Evolutionary conservation across 2,888 invertebrate species (phyloP).

Genomic region (Nasonovia ribisnigri): DNA sequence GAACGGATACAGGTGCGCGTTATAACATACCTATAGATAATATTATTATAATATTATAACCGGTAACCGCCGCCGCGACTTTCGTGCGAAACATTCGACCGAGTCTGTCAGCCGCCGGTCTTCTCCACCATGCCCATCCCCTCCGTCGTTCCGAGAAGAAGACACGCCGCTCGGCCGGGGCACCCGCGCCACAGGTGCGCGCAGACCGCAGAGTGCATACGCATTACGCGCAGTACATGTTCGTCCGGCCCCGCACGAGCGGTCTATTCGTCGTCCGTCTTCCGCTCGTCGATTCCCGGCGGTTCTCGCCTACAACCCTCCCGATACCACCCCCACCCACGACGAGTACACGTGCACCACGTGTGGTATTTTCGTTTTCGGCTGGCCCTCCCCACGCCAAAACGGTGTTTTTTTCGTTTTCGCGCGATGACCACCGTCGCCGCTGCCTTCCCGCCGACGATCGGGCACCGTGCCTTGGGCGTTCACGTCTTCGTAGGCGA

Average conservation of each 20-base stretch:
- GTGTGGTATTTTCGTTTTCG: background rate
- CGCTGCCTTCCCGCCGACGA: background rate
- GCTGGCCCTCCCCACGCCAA: background rate
- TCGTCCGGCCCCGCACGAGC: background rate
- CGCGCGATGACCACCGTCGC: background rate
- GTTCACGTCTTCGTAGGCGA: background rate
- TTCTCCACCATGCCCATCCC: background rate
- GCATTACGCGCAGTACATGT: background rate
- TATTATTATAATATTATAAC: background rate
- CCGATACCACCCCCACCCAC: background rate
- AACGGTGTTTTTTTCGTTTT: background rate
- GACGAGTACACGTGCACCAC: background rate
- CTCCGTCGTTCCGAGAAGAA: background rate
- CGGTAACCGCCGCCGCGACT: slow-evolving; percentile 12
- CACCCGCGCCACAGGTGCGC: background rate
- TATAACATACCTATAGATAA: background rate
- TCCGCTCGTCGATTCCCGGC: background rate
- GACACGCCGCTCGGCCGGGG: background rate
- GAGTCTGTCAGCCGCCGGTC: background rate
- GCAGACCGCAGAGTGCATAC: background rate
- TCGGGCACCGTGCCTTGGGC: background rate
- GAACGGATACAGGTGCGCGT: background rate
- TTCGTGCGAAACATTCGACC: slow-evolving; percentile 45
- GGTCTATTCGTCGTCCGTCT: background rate
- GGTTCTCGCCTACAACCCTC: background rate